Evolutionary conservation across 2,113 vertebrate genomes (phyloP).

Genomic region (Lagenorhynchus albirostris): DNA sequence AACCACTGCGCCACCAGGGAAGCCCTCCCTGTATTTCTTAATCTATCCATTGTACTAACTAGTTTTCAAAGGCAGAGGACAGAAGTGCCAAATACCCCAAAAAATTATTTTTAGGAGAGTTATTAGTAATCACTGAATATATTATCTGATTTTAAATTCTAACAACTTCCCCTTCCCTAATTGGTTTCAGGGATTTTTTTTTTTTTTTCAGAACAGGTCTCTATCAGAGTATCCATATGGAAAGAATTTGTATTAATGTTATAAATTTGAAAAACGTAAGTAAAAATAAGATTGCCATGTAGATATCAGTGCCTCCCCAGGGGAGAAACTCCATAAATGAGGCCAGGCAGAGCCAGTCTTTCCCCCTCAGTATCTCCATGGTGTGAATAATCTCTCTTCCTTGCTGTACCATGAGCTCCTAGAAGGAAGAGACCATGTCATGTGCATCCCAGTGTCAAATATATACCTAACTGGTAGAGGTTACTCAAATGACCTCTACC

Average conservation of each 20-base stretch:
- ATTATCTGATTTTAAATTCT: neutral
- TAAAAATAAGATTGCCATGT: neutral
- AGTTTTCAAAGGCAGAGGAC: neutral
- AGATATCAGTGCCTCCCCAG: neutral
- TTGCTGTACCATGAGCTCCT: neutral
- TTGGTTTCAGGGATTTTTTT: neutral
- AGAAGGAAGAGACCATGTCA: neutral
- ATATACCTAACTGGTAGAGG: neutral
- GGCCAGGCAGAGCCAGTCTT: neutral
- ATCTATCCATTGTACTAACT: neutral
- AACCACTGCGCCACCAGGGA: too few species aligned
- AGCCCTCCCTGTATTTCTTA: neutral
- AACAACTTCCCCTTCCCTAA: neutral
- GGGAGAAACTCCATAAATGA: neutral
- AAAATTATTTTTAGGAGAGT: neutral
- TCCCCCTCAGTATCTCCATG: neutral
- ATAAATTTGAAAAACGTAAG: slow-evolving; percentile 20
- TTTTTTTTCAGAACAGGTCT: neutral
- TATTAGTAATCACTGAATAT: neutral
- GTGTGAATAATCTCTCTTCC: neutral
- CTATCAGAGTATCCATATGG: neutral
- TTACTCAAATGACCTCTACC: neutral
- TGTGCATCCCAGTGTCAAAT: neutral
- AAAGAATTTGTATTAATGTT: slow-evolving; percentile 25
- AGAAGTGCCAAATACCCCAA: neutral